Conservation (phyloP, 2,113 vertebrate genomes). For the Pipa parva region DNA sequence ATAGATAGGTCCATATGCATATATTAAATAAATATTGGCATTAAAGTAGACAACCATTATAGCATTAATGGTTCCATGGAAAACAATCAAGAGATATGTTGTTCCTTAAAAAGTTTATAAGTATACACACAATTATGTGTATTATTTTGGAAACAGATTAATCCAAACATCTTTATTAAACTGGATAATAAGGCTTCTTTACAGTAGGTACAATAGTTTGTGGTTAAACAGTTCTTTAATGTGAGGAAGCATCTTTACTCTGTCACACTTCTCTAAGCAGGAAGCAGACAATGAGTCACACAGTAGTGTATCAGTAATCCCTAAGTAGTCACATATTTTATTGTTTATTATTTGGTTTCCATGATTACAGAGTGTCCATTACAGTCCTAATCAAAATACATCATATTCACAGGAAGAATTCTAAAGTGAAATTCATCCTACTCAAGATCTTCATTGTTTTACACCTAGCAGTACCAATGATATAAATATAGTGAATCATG, state of each 20-base stretch:
- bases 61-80: too few species aligned
- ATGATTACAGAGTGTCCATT: constrained; percentile 14
- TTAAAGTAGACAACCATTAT: not conserved
- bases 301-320: not conserved
- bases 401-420: too few species aligned
- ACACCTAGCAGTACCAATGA: too few species aligned
- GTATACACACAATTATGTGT: not conserved
- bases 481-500: too few species aligned
- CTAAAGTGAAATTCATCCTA: too few species aligned
- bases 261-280: not conserved
- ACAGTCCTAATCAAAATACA: too few species aligned
- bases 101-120: not conserved
- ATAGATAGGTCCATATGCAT: too few species aligned
- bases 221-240: not conserved
- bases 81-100: too few species aligned
- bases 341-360: constrained; percentile 8
- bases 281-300: constrained; percentile 11
- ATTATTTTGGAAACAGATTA: not conserved
- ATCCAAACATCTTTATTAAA: not conserved
- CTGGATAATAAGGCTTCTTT: not conserved
- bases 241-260: not conserved
- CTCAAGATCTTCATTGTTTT: too few species aligned
- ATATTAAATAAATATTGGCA: too few species aligned
- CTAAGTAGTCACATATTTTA: not conserved
- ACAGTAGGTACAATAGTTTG: not conserved